Base-by-base conservation (phyloP, 2,888 invertebrate genomes). In the Caenorhabditis afra region DNA sequence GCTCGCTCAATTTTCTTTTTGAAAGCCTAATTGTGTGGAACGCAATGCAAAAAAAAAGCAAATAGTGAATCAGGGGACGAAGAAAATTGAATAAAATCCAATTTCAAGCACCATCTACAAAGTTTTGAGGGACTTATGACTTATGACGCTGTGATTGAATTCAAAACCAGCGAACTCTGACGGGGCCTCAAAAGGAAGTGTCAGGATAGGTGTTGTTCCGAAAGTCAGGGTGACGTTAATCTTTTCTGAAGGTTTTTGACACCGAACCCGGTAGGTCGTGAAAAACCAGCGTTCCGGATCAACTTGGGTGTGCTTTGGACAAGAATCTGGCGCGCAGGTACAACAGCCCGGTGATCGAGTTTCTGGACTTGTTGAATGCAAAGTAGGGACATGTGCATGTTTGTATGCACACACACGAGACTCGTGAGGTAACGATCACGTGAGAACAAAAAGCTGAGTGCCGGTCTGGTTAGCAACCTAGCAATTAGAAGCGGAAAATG, bases 341-440 rank as follows among this genome's bases (percentile, higher is more conserved):
- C 3, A 29, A 29, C 29, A 3, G 7, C 29, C 7, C 29, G 29
- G 29, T 29, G 2, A 47, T 16, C 47, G n/a, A 47, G 47, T 47
- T 47, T 1, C 47, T 45, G 65, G 53, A 45, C 53, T 22, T 23
- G 12, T 45, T 29, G 29, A 44, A 49, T 52, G 52, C 52, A 52
- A 62, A 50, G 50, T 62, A 39, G 29, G 49, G 64, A n/a, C 41
- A 44, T 52, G 62, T 50, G 62, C 62, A 62, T 62, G 44, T 49
- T 52, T 62, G 52, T 64, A 41, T 64, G 64, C 41, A 64, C 20
- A 44, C 41, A 64, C 20, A 44, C 35, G 23, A 35, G 16, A 39
- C 64, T 20, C 52, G 64, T 64, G 64, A 64, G 64, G 52, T 64
- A 23, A 41, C 52, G 64, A 23, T 41, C 64, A 64, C 64, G 52